Evolutionary conservation across 2,113 vertebrate genomes (phyloP).

Genomic region (Lamprotornis superbus): DNA sequence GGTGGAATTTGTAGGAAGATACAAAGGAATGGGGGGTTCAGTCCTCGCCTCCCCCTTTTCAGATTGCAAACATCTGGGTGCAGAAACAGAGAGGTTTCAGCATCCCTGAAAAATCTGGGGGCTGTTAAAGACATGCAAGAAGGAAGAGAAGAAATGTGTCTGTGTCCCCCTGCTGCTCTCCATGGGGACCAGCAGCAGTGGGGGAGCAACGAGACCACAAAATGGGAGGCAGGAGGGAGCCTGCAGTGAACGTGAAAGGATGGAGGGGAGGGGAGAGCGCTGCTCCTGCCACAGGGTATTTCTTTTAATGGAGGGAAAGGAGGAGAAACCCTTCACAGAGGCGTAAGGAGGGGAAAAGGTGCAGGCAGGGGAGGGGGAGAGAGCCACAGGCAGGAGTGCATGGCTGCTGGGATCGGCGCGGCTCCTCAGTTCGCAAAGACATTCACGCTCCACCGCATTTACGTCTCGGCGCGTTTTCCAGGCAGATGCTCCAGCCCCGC

Average conservation of each 20-base stretch:
- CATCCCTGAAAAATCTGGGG: neutral
- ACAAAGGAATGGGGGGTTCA: neutral
- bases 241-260: neutral
- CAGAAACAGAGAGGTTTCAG: neutral
- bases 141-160: neutral
- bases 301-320: neutral
- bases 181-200: neutral
- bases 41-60: rapidly evolving
- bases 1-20: neutral
- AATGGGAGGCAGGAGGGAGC: neutral
- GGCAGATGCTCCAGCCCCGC: neutral
- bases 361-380: neutral
- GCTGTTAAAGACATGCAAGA: neutral
- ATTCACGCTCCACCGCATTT: neutral
- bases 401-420: neutral
- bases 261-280: neutral
- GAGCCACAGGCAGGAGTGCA: neutral
- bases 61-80: neutral
- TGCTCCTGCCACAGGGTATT: neutral
- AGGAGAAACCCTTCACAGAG: neutral
- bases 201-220: neutral
- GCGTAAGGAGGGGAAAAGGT: neutral
- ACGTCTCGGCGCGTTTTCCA: neutral
- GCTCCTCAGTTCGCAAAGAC: neutral
- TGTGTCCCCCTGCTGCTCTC: neutral